Evolutionary conservation across 2,113 vertebrate genomes (phyloP), one percentile per base, ranked within the genome.

Genomic region (Spea bombifrons): DNA sequence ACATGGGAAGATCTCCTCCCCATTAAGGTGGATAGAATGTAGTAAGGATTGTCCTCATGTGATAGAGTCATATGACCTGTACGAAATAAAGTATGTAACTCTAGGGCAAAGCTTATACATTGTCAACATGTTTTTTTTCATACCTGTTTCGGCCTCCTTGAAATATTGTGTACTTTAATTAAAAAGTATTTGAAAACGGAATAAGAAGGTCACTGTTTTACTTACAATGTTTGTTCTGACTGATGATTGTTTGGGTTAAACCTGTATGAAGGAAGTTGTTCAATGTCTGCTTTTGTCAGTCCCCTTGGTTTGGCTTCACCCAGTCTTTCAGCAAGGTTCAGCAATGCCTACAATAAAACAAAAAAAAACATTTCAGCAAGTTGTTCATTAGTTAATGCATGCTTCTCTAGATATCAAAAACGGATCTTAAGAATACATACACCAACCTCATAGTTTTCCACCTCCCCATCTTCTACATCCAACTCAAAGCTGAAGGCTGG

Each of bases 231-330:
- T 90, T 99, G 97, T 78, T 99, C 97, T 82, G 97, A 98, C 78
- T 98, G 97, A 87, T 96, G 97, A 90, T 96, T 99, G 90, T 96
- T 98, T 84, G 96, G 94, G 85, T 99, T 99, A 89, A 98, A 99
- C 76, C 97, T 90, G 57, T 99, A 99, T 4, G 97, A 99, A 53
- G 96, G 97, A 86, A 99, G 96, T 82, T 98, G 97, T 84, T 99
- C 97, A 70, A 99, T 98, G 72, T 99, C 97, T 0, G 94, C 96
- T 89, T 99, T 99, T 57, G 94, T 97, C 61, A 99, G 81, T 63
- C 97, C 96, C 53, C 97, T 91, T 72, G 97, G 97, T 84, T 99
- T 99, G 16, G 97, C 97, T 84, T 99, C 97, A 84, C 97, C 97
- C 0, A 99, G 84, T 81, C 97, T 92, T 87, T 99, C 97, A 16